Conservation (phyloP, 2,113 vertebrate genomes). For the Xyliphius kryptos region DNA sequence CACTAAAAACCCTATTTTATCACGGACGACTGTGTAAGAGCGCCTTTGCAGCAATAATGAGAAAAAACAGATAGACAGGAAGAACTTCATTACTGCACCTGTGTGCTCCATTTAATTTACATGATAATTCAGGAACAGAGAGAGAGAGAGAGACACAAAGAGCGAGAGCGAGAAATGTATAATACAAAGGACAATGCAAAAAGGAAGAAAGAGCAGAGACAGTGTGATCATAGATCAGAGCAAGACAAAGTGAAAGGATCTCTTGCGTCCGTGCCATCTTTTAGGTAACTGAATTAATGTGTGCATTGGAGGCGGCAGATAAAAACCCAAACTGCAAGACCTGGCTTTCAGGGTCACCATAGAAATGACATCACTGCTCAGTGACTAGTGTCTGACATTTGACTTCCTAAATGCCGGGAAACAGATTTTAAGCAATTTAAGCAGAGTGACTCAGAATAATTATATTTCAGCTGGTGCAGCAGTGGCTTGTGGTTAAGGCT, state of each 20-base stretch:
- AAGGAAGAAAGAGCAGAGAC: not conserved
- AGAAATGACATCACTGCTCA: not conserved
- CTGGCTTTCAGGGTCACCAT: not conserved
- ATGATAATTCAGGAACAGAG: conserved; percentile 13
- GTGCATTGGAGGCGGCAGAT: not conserved
- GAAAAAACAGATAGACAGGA: conserved; percentile 3
- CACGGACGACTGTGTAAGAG: not conserved
- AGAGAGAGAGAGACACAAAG: too few relatives aligned
- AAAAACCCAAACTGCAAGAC: not conserved
- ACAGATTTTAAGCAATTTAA: conserved; percentile 6
- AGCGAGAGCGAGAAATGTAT: too few relatives aligned
- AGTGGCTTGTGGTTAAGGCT: too few relatives aligned
- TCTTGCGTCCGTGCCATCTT: not conserved
- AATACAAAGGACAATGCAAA: not conserved
- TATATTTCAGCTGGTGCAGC: not conserved
- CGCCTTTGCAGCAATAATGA: conserved; percentile 1
- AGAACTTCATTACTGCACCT: conserved; percentile 26
- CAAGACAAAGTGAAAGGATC: conserved; percentile 3
- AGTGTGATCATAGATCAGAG: not conserved
- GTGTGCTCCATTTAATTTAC: conserved; percentile 8
- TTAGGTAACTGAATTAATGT: conserved; percentile 10
- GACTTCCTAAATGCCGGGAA: conserved; percentile 1
- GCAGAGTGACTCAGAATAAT: not conserved
- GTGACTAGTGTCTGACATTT: too few relatives aligned
- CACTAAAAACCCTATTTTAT: conserved; percentile 5